phyloP scores from a whole-genome alignment of 1,140 invertebrate species.

The Anoplolepis gracilipes region DNA sequence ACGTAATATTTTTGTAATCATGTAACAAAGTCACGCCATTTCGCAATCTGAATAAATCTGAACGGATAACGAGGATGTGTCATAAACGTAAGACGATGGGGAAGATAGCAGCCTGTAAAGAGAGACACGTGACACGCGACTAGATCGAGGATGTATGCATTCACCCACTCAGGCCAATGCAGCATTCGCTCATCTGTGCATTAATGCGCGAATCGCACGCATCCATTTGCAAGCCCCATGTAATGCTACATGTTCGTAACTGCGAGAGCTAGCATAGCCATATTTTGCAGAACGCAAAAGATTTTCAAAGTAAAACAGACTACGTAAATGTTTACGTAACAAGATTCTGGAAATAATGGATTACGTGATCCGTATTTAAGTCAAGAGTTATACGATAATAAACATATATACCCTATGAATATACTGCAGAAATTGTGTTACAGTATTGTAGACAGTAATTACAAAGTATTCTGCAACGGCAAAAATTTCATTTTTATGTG shows the following conservation, averaged over 20 bases:
- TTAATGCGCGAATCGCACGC: constrained; percentile 80
- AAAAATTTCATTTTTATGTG: neutral
- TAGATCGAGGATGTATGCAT: constrained; percentile 51
- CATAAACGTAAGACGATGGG: constrained; percentile 41
- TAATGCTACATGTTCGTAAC: constrained; percentile 76
- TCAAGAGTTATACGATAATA: constrained; percentile 3
- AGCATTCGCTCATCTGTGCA: constrained; percentile 58
- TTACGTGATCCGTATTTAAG: constrained; percentile 11
- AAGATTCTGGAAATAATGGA: constrained; percentile 35
- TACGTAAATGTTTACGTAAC: neutral
- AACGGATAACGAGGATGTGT: constrained; percentile 52
- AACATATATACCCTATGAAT: neutral
- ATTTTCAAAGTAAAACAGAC: constrained; percentile 28
- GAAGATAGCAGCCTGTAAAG: constrained; percentile 47
- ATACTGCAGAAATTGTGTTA: neutral
- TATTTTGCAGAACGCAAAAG: neutral
- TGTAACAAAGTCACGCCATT: constrained; percentile 47
- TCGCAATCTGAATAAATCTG: constrained; percentile 57
- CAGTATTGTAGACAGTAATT: neutral
- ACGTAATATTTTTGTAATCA: constrained; percentile 4
- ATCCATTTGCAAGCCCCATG: constrained; percentile 77
- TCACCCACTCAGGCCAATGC: constrained; percentile 53
- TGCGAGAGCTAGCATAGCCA: constrained; percentile 14
- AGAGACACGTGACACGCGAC: constrained; percentile 68
- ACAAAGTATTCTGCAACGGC: neutral